Conservation (phyloP, 1,140 invertebrate genomes). For the Tachypleus tridentatus region DNA sequence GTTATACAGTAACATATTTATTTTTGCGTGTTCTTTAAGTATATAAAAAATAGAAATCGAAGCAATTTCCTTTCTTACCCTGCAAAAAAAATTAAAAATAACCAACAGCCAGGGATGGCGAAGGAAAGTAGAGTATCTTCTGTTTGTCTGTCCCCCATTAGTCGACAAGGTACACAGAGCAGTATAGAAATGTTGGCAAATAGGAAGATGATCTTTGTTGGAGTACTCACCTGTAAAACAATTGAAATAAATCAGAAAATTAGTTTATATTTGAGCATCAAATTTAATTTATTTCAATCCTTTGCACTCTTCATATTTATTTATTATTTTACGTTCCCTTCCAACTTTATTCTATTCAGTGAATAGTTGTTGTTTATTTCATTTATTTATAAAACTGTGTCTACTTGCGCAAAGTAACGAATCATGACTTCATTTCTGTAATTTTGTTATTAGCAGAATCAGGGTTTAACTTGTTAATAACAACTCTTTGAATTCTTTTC, state of each 20-base stretch:
- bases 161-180: conserved; percentile 76
- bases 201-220: conserved; percentile 87
- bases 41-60: too few relatives aligned
- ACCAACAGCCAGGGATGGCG: conserved; percentile 89
- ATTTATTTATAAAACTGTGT: conserved; percentile 1
- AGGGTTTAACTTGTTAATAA: too few relatives aligned
- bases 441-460: too few relatives aligned
- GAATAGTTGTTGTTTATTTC: background rate
- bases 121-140: conserved; percentile 88
- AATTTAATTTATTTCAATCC: background rate
- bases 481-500: too few relatives aligned
- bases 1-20: too few relatives aligned
- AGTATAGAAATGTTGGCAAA: conserved; percentile 82
- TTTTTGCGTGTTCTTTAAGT: too few relatives aligned
- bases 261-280: background rate
- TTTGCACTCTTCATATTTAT: conserved; percentile 2
- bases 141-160: conserved; percentile 52
- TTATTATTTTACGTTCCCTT: background rate
- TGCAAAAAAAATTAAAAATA: conserved; percentile 95
- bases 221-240: conserved; percentile 63
- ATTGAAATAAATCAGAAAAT: conserved; percentile 13
- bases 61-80: conserved; percentile 48
- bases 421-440: too few relatives aligned
- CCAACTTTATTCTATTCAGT: background rate
- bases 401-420: background rate